Evolutionary conservation across 1,140 invertebrate species (phyloP).

Genomic region (Protaetia brevitarsis): DNA sequence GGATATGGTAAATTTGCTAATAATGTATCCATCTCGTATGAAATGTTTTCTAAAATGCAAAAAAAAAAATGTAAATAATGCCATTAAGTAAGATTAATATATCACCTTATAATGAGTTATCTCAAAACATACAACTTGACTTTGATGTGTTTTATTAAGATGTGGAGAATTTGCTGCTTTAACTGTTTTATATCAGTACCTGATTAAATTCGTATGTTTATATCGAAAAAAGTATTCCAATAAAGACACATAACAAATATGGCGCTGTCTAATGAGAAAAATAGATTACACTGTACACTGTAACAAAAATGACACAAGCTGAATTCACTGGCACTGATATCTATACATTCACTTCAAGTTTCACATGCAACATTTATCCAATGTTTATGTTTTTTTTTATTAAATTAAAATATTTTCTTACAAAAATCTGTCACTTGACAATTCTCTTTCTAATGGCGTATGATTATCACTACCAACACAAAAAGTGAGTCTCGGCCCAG

Average conservation of each 20-base stretch:
- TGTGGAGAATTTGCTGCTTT: neutral
- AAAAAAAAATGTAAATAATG: neutral
- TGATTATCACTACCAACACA: neutral
- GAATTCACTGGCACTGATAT: neutral
- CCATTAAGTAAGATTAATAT: neutral
- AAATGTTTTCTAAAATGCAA: neutral
- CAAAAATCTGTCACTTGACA: neutral
- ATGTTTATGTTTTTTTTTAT: neutral
- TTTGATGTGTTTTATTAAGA: neutral
- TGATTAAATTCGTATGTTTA: neutral
- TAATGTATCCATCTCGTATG: neutral
- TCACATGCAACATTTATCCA: neutral
- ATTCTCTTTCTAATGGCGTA: neutral
- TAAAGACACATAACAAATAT: slow-evolving; percentile 11
- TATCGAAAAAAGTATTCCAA: neutral
- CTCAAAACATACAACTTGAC: neutral
- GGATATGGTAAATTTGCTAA: neutral
- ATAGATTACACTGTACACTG: neutral
- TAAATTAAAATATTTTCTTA: neutral
- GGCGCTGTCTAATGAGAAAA: neutral
- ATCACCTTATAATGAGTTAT: neutral
- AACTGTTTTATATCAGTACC: too few relatives aligned
- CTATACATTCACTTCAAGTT: neutral
- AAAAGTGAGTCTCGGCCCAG: neutral
- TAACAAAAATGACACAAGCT: neutral